Percentiles rank a stretch among this genome's conserved stretches.
Conservation (phyloP, 2,797 vertebrate species). For the Hybognathus amarus region DNA sequence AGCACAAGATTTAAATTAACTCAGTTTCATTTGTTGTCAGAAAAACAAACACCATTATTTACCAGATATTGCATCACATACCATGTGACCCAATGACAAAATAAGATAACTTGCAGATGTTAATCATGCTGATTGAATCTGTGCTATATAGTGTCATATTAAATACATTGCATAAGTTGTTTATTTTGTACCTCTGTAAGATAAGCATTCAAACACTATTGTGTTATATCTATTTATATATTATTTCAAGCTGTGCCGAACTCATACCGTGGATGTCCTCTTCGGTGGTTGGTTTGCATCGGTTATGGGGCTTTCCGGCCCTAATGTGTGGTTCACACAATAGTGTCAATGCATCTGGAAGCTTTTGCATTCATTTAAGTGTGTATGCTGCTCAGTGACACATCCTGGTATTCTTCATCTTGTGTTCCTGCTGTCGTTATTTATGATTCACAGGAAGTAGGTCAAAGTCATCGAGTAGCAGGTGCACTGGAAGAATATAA, state of each 20-base stretch:
- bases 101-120: not conserved
- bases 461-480: constrained; percentile 26
- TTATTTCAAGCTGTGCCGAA: not conserved
- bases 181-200: not conserved
- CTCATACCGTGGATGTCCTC: not conserved
- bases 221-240: not conserved
- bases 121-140: not conserved
- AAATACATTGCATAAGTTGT: not conserved
- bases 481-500: not conserved
- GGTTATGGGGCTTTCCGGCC: not conserved
- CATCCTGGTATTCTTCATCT: constrained; percentile 7
- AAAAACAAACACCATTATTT: constrained; percentile 5
- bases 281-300: constrained; percentile 4
- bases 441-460: constrained; percentile 38
- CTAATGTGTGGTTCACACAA: not conserved
- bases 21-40: not conserved
- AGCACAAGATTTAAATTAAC: not conserved
- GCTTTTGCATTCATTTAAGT: not conserved
- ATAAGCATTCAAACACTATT: not conserved
- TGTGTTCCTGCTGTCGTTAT: not conserved
- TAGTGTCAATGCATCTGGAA: not conserved
- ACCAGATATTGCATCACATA: not conserved
- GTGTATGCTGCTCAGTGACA: not conserved
- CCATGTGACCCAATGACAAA: not conserved
- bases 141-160: not conserved